These are phyloP conservation scores for Centropus bengalensis DNA, from an alignment of 2,113 vertebrate genomes.

Conservation along the genomic window DNA sequence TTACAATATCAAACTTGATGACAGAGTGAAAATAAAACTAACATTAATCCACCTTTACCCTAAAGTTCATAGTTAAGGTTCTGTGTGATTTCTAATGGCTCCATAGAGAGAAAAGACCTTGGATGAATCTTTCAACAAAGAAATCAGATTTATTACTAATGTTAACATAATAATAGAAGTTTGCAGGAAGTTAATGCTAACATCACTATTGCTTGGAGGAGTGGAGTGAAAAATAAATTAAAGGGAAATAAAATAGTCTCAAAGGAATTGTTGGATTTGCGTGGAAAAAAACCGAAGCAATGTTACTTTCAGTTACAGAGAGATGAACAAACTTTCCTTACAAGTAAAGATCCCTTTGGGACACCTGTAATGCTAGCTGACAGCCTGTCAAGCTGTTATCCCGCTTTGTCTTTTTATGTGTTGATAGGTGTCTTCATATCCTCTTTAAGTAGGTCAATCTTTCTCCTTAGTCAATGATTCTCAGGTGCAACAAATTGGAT, in stretches of 20 bases:
- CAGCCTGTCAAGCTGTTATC: background rate
- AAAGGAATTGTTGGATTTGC: background rate
- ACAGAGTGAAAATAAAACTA: background rate
- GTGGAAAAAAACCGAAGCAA: background rate
- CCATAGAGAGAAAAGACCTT: background rate
- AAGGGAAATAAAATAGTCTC: background rate
- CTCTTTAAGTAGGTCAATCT: background rate
- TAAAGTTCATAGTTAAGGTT: background rate
- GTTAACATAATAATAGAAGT: background rate
- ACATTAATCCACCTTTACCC: background rate
- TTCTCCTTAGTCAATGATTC: background rate
- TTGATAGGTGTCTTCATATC: background rate
- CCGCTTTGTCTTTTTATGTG: background rate
- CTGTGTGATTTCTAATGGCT: background rate
- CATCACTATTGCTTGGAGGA: background rate
- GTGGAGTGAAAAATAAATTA: background rate
- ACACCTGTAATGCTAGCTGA: background rate
- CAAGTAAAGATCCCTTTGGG: background rate
- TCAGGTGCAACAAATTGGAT: background rate
- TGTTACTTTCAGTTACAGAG: background rate
- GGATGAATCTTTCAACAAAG: background rate
- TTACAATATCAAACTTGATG: background rate
- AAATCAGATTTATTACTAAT: background rate
- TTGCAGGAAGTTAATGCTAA: background rate
- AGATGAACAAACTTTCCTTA: background rate